Evolutionary conservation across 2,888 invertebrate genomes (phyloP).

Genomic region (Phengaris alcon): DNA sequence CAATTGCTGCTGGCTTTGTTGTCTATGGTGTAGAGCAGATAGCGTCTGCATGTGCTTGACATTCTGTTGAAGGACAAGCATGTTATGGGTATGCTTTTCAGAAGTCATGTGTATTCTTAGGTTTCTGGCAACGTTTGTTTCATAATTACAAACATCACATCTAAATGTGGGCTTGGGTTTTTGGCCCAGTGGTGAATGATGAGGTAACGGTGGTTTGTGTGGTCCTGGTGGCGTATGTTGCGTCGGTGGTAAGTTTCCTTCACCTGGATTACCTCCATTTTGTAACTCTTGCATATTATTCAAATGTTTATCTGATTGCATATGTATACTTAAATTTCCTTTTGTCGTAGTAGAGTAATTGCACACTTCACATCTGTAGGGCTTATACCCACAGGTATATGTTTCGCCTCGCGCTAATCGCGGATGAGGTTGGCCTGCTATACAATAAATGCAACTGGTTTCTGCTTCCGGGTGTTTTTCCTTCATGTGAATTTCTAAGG

Average conservation of each 20-base stretch:
- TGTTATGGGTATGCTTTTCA: slow-evolving; percentile 98
- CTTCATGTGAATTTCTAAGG: slow-evolving; percentile 99
- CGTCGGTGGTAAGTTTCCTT: slow-evolving; percentile 76
- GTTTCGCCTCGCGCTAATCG: slow-evolving; percentile 98
- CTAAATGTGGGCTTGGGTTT: slow-evolving; percentile 97
- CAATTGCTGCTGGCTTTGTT: slow-evolving; percentile 89
- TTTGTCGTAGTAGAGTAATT: slow-evolving; percentile 99
- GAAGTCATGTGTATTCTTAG: slow-evolving; percentile 98
- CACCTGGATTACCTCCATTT: slow-evolving; percentile 85
- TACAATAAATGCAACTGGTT: slow-evolving; percentile 98
- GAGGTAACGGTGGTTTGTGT: slow-evolving; percentile 82
- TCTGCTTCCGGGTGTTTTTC: slow-evolving; percentile 99
- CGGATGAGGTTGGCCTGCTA: slow-evolving; percentile 98
- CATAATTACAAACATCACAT: slow-evolving; percentile 98
- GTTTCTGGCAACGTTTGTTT: slow-evolving; percentile 97
- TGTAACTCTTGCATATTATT: slow-evolving; percentile 99
- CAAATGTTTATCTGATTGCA: slow-evolving; percentile 99
- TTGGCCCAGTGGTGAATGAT: slow-evolving; percentile 84
- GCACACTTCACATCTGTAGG: slow-evolving; percentile 97
- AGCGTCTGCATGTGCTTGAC: slow-evolving; percentile 97
- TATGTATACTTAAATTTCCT: slow-evolving; percentile 99
- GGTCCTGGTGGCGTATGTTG: slow-evolving; percentile 84
- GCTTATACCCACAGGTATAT: slow-evolving; percentile 99
- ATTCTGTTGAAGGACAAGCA: slow-evolving; percentile 97
- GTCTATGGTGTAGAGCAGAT: slow-evolving; percentile 89